Base-by-base conservation (phyloP, 2,113 vertebrate genomes). In the Amblyornis subalaris region DNA sequence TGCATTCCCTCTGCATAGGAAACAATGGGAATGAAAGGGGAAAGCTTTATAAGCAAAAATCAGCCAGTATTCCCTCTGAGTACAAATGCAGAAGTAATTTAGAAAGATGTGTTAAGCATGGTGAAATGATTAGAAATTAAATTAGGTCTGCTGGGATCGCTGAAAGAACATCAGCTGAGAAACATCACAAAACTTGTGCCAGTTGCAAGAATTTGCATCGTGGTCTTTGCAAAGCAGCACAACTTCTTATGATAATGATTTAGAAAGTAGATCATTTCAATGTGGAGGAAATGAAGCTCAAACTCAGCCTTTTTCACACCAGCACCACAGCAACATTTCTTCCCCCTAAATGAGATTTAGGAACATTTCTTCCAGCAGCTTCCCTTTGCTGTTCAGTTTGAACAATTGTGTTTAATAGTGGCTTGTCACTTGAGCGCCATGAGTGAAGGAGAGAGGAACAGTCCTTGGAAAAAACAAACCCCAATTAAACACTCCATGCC, bases 141-240 rank as follows among this genome's bases (percentile, higher is more conserved):
- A 96, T 96, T 57, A 76, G 71, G 83, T 88, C 87, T 96, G 10
- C 89, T 80, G 85, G 91, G 88, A 93, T 78, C 2, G 31, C 92
- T 96, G 93, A 94, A 94, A 89, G 78, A 94, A 83, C 92, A 86
- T 96, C 90, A 96, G 83, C 80, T 95, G 90, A 94, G 92, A 88
- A 96, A 81, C 90, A 82, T 93, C 88, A 78, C 93, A 83, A 38
- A 75, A 91, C 88, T 85, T 90, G 44, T 48, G 78, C 12, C 44
- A 77, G 78, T 78, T 94, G 83, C 87, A 90, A 78, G 88, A 89
- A 92, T 93, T 96, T 84, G 81, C 76, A 89, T 95, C 36, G 1
- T 17, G 55, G 76, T 69, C 71, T 96, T 93, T 89, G 67, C 91
- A 92, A 60, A 94, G 76, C 91, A 92, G 91, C 87, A 88, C 57